phyloP scores from a whole-genome alignment of 1,140 invertebrate species.

The Drosophila triauraria region DNA sequence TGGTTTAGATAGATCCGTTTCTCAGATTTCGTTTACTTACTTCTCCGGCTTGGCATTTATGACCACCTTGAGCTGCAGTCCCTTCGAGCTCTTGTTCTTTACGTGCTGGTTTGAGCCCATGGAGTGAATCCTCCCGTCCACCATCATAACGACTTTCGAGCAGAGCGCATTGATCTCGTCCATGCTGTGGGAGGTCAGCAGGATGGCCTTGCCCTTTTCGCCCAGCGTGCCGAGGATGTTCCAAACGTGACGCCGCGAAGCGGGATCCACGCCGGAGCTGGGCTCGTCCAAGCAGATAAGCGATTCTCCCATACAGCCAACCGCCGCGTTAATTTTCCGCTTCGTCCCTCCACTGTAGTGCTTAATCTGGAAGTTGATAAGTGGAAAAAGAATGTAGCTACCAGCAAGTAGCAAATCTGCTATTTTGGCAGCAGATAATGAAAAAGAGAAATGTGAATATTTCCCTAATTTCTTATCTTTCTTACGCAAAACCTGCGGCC shows the following conservation, averaged over 20 bases:
- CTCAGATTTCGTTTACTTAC: not conserved
- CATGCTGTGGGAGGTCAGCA: slow-evolving; percentile 90
- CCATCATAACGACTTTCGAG: slow-evolving; percentile 93
- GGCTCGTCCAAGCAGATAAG: slow-evolving; percentile 95
- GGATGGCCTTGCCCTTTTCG: slow-evolving; percentile 88
- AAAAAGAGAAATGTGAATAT: no score
- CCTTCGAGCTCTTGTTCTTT: slow-evolving; percentile 88
- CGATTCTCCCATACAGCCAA: slow-evolving; percentile 93
- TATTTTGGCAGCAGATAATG: no score
- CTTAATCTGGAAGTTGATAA: slow-evolving; percentile 38
- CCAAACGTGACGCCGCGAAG: slow-evolving; percentile 94
- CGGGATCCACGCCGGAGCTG: slow-evolving; percentile 96
- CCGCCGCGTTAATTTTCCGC: slow-evolving; percentile 95
- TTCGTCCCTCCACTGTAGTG: slow-evolving; percentile 96
- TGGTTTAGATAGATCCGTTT: no score
- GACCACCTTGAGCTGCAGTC: slow-evolving; percentile 86
- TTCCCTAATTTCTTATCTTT: no score
- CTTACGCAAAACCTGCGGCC: not conserved
- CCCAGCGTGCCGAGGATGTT: slow-evolving; percentile 87
- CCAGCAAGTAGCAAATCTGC: no score
- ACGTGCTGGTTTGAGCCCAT: slow-evolving; percentile 89
- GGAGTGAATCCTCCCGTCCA: slow-evolving; percentile 90
- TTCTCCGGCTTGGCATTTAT: not conserved
- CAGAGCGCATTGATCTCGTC: slow-evolving; percentile 88
- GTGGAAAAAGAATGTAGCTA: no score